These are phyloP conservation scores for Caerostris darwini DNA, from an alignment of 1,140 invertebrate species.

Conservation along the genomic window DNA sequence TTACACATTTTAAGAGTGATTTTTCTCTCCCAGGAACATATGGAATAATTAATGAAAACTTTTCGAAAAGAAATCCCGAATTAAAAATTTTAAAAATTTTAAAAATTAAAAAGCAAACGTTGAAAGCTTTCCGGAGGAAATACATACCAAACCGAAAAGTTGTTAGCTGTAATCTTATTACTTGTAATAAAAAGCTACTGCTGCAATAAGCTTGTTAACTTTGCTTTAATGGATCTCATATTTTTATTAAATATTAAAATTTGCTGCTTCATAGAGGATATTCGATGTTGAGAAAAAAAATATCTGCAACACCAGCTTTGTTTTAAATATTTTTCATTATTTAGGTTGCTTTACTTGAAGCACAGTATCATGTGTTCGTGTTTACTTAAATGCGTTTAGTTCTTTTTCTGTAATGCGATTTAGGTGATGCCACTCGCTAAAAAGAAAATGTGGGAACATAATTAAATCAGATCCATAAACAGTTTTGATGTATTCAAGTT, in stretches of 20 bases:
- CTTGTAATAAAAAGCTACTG: slow-evolving; percentile 37
- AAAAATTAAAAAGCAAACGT: not conserved
- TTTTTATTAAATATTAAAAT: slow-evolving; percentile 69
- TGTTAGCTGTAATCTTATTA: slow-evolving; percentile 45
- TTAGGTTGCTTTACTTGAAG: slow-evolving; percentile 8
- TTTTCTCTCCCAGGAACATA: not conserved
- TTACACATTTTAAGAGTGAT: not conserved
- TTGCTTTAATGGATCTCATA: slow-evolving; percentile 53
- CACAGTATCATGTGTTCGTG: not conserved
- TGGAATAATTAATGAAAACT: slow-evolving; percentile 26
- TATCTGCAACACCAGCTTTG: not conserved
- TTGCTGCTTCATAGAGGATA: not conserved
- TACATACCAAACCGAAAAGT: not conserved
- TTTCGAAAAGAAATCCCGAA: not conserved
- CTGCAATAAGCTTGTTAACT: slow-evolving; percentile 52
- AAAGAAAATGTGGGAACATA: slow-evolving; percentile 24
- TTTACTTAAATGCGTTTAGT: slow-evolving; percentile 41
- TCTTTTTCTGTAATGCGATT: slow-evolving; percentile 62
- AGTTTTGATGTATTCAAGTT: not conserved
- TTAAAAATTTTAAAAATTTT: not conserved
- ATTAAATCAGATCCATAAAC: slow-evolving; percentile 46
- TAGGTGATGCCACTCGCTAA: slow-evolving; percentile 17
- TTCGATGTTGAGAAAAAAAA: slow-evolving; percentile 33
- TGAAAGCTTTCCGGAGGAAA: slow-evolving; percentile 12
- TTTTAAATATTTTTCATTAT: not conserved